Evolutionary conservation across 1,140 invertebrate species (phyloP).

Genomic region (Camponotus vicinus): DNA sequence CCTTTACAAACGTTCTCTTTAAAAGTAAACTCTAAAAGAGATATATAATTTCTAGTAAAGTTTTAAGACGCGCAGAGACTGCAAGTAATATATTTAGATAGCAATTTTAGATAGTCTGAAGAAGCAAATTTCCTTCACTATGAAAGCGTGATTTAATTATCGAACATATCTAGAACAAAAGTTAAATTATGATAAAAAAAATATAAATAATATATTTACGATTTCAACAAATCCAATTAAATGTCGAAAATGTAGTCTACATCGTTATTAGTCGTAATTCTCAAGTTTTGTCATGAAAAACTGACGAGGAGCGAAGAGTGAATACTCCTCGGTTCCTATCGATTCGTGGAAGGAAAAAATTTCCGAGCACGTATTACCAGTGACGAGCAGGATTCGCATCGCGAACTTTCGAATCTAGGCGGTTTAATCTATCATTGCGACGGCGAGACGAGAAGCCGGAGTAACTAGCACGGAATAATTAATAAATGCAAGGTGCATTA

Average conservation of each 20-base stretch:
- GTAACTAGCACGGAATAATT: slow-evolving; percentile 80
- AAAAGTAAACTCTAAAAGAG: slow-evolving; percentile 24
- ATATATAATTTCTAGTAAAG: slow-evolving; percentile 11
- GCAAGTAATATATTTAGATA: neutral
- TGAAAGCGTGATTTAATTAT: neutral
- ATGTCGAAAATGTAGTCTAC: no score
- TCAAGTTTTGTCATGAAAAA: neutral
- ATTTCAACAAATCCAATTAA: neutral
- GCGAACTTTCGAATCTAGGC: slow-evolving; percentile 69
- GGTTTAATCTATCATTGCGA: slow-evolving; percentile 75
- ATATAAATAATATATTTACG: neutral
- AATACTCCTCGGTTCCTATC: slow-evolving; percentile 14
- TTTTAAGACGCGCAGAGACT: neutral
- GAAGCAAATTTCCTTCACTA: neutral
- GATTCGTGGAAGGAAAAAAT: slow-evolving; percentile 62
- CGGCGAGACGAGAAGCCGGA: slow-evolving; percentile 70
- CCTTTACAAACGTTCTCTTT: slow-evolving; percentile 21
- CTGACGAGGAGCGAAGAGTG: neutral
- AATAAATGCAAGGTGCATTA: slow-evolving; percentile 82
- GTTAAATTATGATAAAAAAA: neutral
- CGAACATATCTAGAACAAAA: neutral
- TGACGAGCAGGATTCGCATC: slow-evolving; percentile 64
- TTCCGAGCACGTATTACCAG: slow-evolving; percentile 52
- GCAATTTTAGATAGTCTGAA: neutral
- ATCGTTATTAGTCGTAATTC: neutral